Evolutionary conservation across 2,888 invertebrate genomes (phyloP).

Genomic region (Eulithis testata): DNA sequence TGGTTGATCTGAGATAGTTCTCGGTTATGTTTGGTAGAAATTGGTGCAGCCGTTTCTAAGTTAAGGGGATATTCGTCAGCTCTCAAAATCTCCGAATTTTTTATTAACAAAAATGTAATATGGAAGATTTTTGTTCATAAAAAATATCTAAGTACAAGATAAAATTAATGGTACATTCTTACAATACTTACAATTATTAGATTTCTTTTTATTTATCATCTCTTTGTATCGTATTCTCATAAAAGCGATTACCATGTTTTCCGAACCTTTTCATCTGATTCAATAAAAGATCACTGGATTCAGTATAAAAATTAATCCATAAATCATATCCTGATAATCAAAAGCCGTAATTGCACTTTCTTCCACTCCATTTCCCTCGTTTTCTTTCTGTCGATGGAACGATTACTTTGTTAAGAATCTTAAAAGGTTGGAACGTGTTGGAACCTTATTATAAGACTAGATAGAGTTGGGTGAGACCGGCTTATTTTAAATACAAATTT

Average conservation of each 20-base stretch:
- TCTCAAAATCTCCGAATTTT: no score
- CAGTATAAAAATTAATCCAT: conserved; percentile 3
- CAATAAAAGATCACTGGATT: no score
- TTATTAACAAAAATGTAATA: no score
- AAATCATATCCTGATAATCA: conserved; percentile 25
- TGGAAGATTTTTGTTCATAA: no score
- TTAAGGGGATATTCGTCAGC: no score
- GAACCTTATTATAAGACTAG: conserved; percentile 42
- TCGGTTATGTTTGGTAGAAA: no score
- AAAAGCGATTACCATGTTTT: no score
- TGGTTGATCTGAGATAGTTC: no score
- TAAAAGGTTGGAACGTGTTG: conserved; percentile 44
- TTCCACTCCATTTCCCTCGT: conserved; percentile 45
- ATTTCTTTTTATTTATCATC: no score
- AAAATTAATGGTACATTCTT: no score
- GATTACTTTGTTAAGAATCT: conserved; percentile 57
- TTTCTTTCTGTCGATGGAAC: conserved; percentile 48
- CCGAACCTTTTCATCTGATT: neutral
- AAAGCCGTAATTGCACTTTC: conserved; percentile 29
- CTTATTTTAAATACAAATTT: neutral
- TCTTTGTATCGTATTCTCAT: neutral
- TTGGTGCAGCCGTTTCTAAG: no score
- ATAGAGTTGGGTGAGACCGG: conserved; percentile 3
- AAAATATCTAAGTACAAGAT: no score
- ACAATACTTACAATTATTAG: neutral